These are phyloP conservation scores for Lutjanus erythropterus DNA, from an alignment of 2,113 vertebrate species.

Conservation along the genomic window DNA sequence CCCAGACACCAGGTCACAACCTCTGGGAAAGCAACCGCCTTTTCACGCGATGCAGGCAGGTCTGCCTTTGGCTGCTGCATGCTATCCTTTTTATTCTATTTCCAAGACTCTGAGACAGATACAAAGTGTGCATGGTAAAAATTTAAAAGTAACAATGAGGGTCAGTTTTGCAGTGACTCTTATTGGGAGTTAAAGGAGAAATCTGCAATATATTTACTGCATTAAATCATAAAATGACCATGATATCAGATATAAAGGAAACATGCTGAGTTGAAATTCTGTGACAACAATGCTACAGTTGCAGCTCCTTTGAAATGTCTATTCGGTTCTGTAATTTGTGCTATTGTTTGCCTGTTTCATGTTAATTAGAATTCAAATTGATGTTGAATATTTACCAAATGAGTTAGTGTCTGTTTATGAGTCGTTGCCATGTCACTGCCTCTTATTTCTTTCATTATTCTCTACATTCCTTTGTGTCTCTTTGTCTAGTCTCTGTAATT, in stretches of 20 bases:
- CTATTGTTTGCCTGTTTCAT: too few species aligned
- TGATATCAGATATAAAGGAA: too few species aligned
- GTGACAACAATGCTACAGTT: too few species aligned
- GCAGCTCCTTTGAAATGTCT: too few species aligned
- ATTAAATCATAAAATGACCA: too few species aligned
- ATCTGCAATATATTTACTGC: too few species aligned
- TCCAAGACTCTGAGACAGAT: not conserved
- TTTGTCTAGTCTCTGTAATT: constrained; percentile 6
- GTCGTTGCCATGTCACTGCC: not conserved
- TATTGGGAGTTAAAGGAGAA: constrained; percentile 43
- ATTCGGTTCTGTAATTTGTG: too few species aligned
- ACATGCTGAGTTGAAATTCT: too few species aligned
- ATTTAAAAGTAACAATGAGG: constrained; percentile 11
- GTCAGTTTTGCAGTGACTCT: constrained; percentile 35
- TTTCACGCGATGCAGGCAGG: too few species aligned
- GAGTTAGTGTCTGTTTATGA: too few species aligned
- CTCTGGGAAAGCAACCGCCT: constrained; percentile 12
- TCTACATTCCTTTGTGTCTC: not conserved
- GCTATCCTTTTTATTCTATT: constrained; percentile 7
- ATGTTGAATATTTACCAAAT: too few species aligned
- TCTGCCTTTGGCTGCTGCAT: not conserved
- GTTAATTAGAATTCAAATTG: too few species aligned
- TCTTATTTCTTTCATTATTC: constrained; percentile 9
- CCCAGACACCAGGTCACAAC: constrained; percentile 51
- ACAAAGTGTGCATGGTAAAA: not conserved